These are phyloP conservation scores for Psittacula derbiana DNA, from an alignment of 2,797 vertebrate species.

Conservation along the genomic window DNA sequence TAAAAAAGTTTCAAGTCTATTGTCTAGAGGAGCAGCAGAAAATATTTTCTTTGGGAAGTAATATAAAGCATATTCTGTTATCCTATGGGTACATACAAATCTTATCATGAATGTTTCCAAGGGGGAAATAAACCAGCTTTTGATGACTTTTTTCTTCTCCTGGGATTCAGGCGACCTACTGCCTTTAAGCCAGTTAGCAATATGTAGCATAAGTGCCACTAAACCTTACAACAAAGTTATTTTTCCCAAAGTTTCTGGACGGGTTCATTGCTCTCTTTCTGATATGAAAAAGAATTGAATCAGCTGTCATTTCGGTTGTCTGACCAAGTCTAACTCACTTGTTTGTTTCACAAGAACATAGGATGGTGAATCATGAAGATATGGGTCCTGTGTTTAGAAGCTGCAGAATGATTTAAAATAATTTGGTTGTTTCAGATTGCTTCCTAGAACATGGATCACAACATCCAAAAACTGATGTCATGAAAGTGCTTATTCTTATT, in stretches of 20 bases:
- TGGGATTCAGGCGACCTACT: background rate
- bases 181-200: background rate
- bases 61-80: background rate
- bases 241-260: background rate
- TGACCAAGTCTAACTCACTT: background rate
- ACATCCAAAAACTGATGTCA: background rate
- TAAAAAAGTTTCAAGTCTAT: background rate
- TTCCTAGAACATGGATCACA: background rate
- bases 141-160: background rate
- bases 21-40: background rate
- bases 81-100: background rate
- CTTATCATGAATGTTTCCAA: background rate
- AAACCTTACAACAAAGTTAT: background rate
- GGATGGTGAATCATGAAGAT: background rate
- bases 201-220: background rate
- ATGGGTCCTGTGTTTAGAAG: background rate
- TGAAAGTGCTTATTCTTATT: background rate
- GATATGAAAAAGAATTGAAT: background rate
- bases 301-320: background rate
- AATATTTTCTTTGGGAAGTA: background rate
- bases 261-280: background rate
- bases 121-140: background rate
- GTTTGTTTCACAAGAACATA: background rate
- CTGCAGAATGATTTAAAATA: slow-evolving; percentile 30
- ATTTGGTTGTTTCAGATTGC: background rate